Evolutionary conservation across 2,888 invertebrate species (phyloP).

Genomic region (Aradus depressus): DNA sequence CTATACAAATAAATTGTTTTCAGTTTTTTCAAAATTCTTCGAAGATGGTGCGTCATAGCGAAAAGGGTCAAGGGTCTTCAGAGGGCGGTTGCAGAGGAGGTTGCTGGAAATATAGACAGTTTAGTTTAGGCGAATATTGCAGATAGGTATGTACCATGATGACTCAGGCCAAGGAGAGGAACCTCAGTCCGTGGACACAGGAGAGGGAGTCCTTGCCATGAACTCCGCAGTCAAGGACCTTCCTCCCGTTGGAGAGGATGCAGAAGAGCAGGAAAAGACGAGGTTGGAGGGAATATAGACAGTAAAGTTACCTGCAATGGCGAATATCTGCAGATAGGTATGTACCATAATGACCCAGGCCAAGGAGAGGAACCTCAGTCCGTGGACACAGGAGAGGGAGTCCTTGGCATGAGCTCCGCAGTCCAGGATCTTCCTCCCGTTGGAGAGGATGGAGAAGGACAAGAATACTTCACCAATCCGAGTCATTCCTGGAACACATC

Average conservation of each 20-base stretch:
- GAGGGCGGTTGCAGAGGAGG: too few species aligned
- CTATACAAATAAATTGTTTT: too few species aligned
- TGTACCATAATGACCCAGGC: slow-evolving; percentile 53
- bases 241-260: slow-evolving; percentile 58
- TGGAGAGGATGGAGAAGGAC: slow-evolving; percentile 62
- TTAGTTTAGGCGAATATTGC: slow-evolving; percentile 57
- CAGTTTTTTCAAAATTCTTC: too few species aligned
- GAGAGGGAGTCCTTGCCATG: slow-evolving; percentile 47
- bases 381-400: slow-evolving; percentile 34
- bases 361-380: slow-evolving; percentile 47
- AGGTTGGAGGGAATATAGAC: too few species aligned
- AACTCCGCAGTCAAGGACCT: slow-evolving; percentile 56
- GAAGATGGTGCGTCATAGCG: too few species aligned
- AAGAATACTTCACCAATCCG: slow-evolving; percentile 47
- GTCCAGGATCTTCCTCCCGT: slow-evolving; percentile 62
- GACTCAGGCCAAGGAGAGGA: slow-evolving; percentile 58
- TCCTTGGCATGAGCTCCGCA: slow-evolving; percentile 55
- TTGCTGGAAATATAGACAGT: too few species aligned
- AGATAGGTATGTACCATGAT: slow-evolving; percentile 48
- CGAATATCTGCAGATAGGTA: slow-evolving; percentile 59
- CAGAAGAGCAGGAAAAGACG: too few species aligned
- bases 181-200: slow-evolving; percentile 36
- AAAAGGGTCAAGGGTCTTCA: too few species aligned
- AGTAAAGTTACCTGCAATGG: slow-evolving; percentile 47
- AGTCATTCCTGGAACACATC: slow-evolving; percentile 26